Base-by-base conservation (phyloP, 1,140 invertebrate species). In the Leptestheria dahalacensis region DNA sequence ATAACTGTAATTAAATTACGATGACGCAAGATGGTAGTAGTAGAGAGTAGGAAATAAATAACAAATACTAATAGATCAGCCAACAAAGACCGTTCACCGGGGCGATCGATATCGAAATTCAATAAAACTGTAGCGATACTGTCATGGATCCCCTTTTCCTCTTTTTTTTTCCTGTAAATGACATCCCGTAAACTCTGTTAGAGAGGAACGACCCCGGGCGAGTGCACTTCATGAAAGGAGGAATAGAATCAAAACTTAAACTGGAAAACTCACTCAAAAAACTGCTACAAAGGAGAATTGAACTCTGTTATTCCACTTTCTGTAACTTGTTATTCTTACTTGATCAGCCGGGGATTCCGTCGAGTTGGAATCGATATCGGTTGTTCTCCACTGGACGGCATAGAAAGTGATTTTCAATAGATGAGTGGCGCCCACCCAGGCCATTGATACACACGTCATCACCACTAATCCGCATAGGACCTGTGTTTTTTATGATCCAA, bases 351-450 rank as follows among this genome's bases (percentile, higher is more conserved):
- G 57, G 9, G 11, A 47, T n/a, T n/a, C n/a, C n/a, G n/a, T n/a
- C 29, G 21, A 53, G 12, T 28, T 18, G 18, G 9, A 55, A 24
- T 12, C 57, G 21, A 2, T 28, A n/a, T 21, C 11, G 29, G 12
- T 21, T 20, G 59, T 48, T 20, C 58, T 48, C 25, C 48, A 25
- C 24, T 56, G 47, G 48, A 23, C 63, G 18, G 74, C 74, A 61
- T 84, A 74, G 69, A 88, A 91, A 68, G 90, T 79, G 69, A 87
- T 85, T 74, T 91, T 91, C 63, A 91, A 85, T 68, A 84, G 84
- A 68, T 92, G 88, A 2, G 88, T 89, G 10, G 86, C 82, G 11
- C 86, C 87, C 25, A 91, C 88, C 88, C 88, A 92, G n/a, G 85
- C 85, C 15, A 81, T 81, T 21, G 88, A 88, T 52, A 91, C 81